Percentiles rank a stretch among this genome's conserved stretches.
Evolutionary conservation across 2,113 vertebrate genomes (phyloP).

Genomic region (Puntigrus tetrazona): DNA sequence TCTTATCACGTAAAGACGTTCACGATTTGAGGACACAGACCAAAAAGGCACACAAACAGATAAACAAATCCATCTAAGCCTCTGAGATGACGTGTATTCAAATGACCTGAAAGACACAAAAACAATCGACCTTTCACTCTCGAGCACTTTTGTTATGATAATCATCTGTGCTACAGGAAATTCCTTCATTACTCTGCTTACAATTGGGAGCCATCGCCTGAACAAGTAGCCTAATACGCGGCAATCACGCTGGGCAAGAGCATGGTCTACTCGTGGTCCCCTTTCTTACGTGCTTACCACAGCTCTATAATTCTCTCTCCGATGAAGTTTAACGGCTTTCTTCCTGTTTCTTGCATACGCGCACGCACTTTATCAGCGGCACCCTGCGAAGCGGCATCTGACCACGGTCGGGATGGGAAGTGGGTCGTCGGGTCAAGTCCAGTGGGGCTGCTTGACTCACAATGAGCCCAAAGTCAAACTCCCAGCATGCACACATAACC

Average conservation of each 20-base stretch:
- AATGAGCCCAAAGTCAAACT: background rate
- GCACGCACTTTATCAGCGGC: slow-evolving; percentile 7
- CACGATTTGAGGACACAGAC: background rate
- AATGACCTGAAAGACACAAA: background rate
- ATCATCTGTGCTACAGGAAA: slow-evolving; percentile 48
- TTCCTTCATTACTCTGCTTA: slow-evolving; percentile 44
- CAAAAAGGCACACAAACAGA: background rate
- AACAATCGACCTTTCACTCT: slow-evolving; percentile 20
- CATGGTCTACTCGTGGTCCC: background rate
- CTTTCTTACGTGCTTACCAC: background rate
- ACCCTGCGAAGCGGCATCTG: slow-evolving; percentile 55
- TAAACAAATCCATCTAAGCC: background rate
- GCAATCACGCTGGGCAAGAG: slow-evolving; percentile 12
- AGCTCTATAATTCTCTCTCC: background rate
- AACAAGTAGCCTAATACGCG: slow-evolving; percentile 15
- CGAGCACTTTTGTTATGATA: slow-evolving; percentile 36
- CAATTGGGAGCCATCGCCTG: slow-evolving; percentile 36
- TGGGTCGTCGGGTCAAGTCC: slow-evolving; percentile 58
- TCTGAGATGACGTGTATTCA: background rate
- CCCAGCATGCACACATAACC: background rate
- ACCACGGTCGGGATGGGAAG: slow-evolving; percentile 64
- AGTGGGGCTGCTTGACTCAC: slow-evolving; percentile 42
- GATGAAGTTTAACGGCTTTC: background rate
- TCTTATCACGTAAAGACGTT: background rate
- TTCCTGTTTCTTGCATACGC: background rate